Conservation (phyloP, 2,797 vertebrate species). For the Eupleurogrammus muticus region DNA sequence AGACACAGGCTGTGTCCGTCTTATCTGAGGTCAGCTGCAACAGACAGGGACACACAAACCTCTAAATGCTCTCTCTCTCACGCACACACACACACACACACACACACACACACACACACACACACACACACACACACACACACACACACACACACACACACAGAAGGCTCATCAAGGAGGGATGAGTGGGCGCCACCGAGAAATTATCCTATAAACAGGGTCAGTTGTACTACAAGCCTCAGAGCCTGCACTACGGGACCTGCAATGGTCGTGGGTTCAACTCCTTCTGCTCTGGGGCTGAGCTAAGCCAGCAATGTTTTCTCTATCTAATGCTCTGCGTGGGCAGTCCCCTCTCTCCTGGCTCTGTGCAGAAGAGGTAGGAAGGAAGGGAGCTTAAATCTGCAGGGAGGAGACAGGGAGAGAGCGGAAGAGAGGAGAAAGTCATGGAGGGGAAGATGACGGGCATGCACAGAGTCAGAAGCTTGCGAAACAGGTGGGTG, state of each 20-base stretch:
- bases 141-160: conserved; percentile 27
- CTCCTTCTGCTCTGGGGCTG: conserved; percentile 44
- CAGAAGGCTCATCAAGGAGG: conserved; percentile 18
- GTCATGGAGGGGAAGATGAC: conserved; percentile 44
- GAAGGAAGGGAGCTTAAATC: conserved; percentile 61
- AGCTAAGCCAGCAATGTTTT: conserved; percentile 50
- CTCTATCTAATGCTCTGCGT: conserved; percentile 62
- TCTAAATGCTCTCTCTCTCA: conserved; percentile 15
- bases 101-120: conserved; percentile 31
- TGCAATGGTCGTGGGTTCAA: conserved; percentile 55
- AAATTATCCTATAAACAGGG: conserved; percentile 51
- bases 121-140: conserved; percentile 15
- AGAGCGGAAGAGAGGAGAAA: conserved; percentile 32
- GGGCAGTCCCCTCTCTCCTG: conserved; percentile 54
- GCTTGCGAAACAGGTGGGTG: conserved; percentile 46
- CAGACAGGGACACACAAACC: conserved; percentile 8
- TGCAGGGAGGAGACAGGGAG: conserved; percentile 49
- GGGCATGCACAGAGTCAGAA: conserved; percentile 37
- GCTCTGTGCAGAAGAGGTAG: conserved; percentile 57
- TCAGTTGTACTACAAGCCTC: conserved; percentile 45
- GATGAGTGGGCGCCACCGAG: conserved; percentile 19
- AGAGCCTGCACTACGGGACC: conserved; percentile 35
- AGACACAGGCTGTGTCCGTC: conserved; percentile 22
- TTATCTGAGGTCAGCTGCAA: conserved; percentile 43
- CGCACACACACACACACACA: conserved; percentile 17